These are phyloP conservation scores for Atta colombica DNA, from an alignment of 1,140 invertebrate genomes.

Conservation along the genomic window DNA sequence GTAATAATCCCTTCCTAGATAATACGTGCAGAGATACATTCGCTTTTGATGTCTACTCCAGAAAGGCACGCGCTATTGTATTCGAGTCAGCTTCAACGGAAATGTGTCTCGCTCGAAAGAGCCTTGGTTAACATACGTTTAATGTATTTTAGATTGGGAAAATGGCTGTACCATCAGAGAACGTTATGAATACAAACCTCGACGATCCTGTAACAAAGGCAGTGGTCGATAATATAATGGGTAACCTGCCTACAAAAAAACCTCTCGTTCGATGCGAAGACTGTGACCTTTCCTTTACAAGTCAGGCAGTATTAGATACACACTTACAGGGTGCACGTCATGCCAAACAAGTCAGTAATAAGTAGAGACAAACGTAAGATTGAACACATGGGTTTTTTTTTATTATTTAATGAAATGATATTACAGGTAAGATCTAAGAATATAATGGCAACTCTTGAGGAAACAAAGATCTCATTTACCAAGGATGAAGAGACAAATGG, in stretches of 20 bases:
- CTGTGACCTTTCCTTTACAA: conserved; percentile 86
- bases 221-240: conserved; percentile 87
- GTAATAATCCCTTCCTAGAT: neutral
- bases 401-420: conserved; percentile 10
- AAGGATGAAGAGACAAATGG: conserved; percentile 85
- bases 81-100: neutral
- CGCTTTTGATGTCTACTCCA: neutral
- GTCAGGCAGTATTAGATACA: conserved; percentile 86
- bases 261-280: conserved; percentile 85
- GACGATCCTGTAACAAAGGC: conserved; percentile 87
- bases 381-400: neutral
- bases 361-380: neutral
- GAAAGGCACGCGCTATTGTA: neutral
- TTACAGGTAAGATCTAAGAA: conserved; percentile 84
- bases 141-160: conserved; percentile 39
- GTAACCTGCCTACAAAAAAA: conserved; percentile 86
- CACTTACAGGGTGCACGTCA: conserved; percentile 87
- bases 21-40: neutral
- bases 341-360: conserved; percentile 85
- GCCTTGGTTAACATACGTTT: neutral
- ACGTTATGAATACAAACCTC: conserved; percentile 69
- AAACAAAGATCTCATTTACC: conserved; percentile 84
- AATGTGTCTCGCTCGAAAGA: neutral
- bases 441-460: conserved; percentile 85
- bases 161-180: conserved; percentile 74